These are phyloP conservation scores for Frankliniella fusca DNA, from an alignment of 2,888 invertebrate genomes.

Conservation along the genomic window DNA sequence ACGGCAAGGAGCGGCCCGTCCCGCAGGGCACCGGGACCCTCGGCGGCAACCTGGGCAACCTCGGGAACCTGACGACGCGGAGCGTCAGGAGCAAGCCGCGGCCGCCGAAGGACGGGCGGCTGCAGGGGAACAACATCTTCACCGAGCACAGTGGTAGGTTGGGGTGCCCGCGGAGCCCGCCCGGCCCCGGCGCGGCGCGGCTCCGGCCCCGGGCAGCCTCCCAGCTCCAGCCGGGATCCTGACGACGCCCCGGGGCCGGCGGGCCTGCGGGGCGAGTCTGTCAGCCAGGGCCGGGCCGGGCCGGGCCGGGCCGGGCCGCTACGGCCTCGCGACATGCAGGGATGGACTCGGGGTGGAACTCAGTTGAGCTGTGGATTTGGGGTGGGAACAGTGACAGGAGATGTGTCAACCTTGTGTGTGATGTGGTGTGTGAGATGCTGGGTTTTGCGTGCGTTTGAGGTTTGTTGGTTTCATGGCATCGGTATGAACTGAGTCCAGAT, in stretches of 20 bases:
- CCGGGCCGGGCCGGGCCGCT: too few relatives aligned
- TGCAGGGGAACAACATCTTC: constrained; percentile 85
- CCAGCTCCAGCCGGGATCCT: not conserved
- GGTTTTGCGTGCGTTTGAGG: too few relatives aligned
- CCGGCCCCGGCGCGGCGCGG: not conserved
- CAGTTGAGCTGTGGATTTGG: too few relatives aligned
- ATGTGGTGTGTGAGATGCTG: too few relatives aligned
- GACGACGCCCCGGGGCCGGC: not conserved
- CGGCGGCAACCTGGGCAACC: not conserved
- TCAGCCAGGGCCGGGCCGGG: too few relatives aligned
- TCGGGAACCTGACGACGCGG: constrained; percentile 47
- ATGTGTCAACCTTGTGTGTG: too few relatives aligned
- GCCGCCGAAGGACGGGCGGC: constrained; percentile 75
- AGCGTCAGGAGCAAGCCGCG: constrained; percentile 53
- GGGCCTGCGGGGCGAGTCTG: too few relatives aligned
- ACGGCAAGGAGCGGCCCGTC: constrained; percentile 43
- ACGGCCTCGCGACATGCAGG: too few relatives aligned
- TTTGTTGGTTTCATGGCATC: too few relatives aligned
- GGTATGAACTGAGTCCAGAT: too few relatives aligned
- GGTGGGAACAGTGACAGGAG: too few relatives aligned
- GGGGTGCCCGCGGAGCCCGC: not conserved
- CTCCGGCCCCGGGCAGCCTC: not conserved
- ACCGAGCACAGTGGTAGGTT: constrained; percentile 89
- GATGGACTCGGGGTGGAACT: too few relatives aligned
- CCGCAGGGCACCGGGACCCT: constrained; percentile 33